Evolutionary conservation across 2,797 vertebrate species (phyloP).

Genomic region (Sciaenops ocellatus): DNA sequence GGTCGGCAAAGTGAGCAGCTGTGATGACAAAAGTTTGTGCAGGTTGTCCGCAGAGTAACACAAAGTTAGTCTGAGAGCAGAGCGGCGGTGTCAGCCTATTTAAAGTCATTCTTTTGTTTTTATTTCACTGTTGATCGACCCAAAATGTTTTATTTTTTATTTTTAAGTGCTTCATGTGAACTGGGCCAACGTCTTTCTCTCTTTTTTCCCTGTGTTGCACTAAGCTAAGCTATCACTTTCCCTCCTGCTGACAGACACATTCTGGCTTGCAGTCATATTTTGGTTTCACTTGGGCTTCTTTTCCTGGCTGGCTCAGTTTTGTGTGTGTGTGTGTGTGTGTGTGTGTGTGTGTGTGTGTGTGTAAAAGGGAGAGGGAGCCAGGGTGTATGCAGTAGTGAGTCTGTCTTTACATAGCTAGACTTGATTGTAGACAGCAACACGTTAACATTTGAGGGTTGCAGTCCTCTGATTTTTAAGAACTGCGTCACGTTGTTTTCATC

Average conservation of each 20-base stretch:
- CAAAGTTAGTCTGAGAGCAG: no score
- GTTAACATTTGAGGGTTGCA: background rate
- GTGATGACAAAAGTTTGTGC: background rate
- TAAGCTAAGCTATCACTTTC: conserved; percentile 25
- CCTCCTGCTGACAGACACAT: conserved; percentile 35
- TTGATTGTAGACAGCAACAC: background rate
- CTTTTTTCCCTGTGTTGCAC: background rate
- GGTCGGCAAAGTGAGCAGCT: background rate
- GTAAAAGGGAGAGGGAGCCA: conserved; percentile 17
- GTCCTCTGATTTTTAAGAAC: background rate
- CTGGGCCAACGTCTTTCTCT: background rate
- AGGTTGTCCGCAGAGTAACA: background rate
- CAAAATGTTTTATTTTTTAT: background rate
- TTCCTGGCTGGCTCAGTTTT: conserved; percentile 32
- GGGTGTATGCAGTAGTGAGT: conserved; percentile 2
- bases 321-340: background rate
- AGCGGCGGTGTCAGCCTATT: background rate
- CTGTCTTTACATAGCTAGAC: conserved; percentile 15
- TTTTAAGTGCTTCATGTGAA: conserved; percentile 1
- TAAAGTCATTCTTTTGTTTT: background rate
- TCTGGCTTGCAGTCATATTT: conserved; percentile 34
- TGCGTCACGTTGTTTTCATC: background rate
- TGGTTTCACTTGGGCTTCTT: conserved; percentile 43
- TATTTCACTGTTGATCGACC: background rate
- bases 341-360: background rate